A percentile compares a stretch with the other conserved stretches of the same genome.
Evolutionary conservation across 2,113 vertebrate species (phyloP).

Genomic region (Equus quagga): DNA sequence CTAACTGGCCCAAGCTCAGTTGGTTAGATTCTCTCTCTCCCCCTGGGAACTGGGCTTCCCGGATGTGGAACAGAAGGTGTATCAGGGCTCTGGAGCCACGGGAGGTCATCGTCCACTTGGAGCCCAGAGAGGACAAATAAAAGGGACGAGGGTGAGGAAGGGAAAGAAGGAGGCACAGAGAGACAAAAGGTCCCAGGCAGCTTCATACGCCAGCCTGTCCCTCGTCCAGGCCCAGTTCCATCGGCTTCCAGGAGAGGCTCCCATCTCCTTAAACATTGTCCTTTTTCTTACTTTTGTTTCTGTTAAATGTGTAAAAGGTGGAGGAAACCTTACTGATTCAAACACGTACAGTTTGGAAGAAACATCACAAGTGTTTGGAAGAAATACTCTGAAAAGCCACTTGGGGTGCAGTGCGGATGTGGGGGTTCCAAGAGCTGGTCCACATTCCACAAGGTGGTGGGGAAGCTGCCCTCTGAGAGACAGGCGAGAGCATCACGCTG

Average conservation of each 20-base stretch:
- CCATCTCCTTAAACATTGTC: background rate
- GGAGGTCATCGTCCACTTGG: background rate
- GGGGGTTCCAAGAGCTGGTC: background rate
- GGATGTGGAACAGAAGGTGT: fast-evolving
- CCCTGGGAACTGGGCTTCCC: background rate
- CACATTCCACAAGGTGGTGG: background rate
- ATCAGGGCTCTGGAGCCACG: background rate
- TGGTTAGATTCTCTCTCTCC: background rate
- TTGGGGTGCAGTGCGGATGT: too few relatives aligned
- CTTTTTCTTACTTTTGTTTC: background rate
- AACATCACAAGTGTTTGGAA: background rate
- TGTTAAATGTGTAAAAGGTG: background rate
- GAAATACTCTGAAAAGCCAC: background rate
- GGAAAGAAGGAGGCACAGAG: too few relatives aligned
- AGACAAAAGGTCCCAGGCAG: background rate
- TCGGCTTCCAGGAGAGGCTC: background rate
- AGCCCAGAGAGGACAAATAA: background rate
- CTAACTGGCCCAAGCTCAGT: background rate
- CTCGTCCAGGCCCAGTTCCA: too few relatives aligned
- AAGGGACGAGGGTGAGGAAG: background rate
- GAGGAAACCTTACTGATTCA: background rate
- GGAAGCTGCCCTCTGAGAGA: background rate
- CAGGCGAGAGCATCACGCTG: background rate
- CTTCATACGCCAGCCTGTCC: background rate
- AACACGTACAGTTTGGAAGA: background rate